A percentile compares a stretch with the other conserved stretches of the same genome.
phyloP scores from a whole-genome alignment of 2,888 invertebrate genomes.

The Coelopa pilipes region DNA sequence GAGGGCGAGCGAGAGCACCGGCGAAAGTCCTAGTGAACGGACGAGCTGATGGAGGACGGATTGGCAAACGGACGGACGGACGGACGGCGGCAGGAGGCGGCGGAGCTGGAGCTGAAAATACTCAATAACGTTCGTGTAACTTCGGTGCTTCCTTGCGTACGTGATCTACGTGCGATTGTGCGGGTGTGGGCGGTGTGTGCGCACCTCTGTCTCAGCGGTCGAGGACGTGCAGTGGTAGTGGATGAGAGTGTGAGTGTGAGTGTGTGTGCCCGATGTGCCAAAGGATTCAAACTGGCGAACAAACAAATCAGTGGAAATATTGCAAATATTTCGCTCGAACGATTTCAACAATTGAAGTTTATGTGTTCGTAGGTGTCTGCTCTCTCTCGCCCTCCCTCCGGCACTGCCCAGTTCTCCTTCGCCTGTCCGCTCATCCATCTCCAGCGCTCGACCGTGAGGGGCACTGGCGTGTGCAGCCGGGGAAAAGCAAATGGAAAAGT shows the following conservation, averaged over 20 bases:
- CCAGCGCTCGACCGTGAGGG: too few relatives aligned
- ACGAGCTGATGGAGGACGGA: too few relatives aligned
- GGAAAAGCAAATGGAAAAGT: too few relatives aligned
- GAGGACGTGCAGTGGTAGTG: background rate
- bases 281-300: slow-evolving; percentile 23
- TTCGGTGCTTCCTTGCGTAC: background rate
- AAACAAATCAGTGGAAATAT: slow-evolving; percentile 35
- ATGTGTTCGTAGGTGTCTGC: slow-evolving; percentile 8
- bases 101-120: too few relatives aligned
- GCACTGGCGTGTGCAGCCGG: too few relatives aligned
- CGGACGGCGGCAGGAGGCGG: too few relatives aligned
- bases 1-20: too few relatives aligned
- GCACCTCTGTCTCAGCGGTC: background rate
- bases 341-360: slow-evolving; percentile 41
- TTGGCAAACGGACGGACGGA: too few relatives aligned
- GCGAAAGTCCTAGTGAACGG: too few relatives aligned
- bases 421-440: too few relatives aligned
- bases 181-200: background rate
- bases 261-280: background rate
- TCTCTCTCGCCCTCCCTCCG: background rate
- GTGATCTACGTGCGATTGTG: background rate
- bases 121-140: too few relatives aligned
- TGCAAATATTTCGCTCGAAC: slow-evolving; percentile 43
- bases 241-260: slow-evolving; percentile 7
- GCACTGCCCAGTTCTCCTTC: too few relatives aligned